Percentiles rank a stretch among this genome's conserved stretches.
Evolutionary conservation across 2,113 vertebrate genomes (phyloP).

Genomic region (Nesogale talazaci): DNA sequence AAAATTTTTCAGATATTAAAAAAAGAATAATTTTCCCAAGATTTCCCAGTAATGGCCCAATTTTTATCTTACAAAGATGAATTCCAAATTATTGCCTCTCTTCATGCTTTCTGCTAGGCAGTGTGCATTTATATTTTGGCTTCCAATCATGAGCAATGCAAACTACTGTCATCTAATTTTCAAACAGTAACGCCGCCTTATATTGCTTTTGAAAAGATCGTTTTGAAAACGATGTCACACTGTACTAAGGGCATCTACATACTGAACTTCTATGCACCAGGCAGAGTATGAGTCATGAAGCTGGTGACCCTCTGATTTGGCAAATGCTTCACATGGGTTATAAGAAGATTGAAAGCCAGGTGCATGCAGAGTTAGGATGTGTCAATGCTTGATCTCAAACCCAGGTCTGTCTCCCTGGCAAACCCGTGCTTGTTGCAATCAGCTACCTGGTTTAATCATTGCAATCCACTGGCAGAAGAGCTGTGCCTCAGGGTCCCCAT

Average conservation of each 20-base stretch:
- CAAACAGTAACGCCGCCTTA: slow-evolving; percentile 20
- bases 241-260: not conserved
- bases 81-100: slow-evolving; percentile 60
- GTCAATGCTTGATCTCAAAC: not conserved
- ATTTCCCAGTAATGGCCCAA: slow-evolving; percentile 57
- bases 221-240: slow-evolving; percentile 39
- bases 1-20: slow-evolving; percentile 52
- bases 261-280: not conserved
- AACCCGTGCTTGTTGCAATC: not conserved
- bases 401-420: not conserved
- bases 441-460: not conserved
- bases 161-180: slow-evolving; percentile 59
- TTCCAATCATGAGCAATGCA: slow-evolving; percentile 28
- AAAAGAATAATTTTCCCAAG: slow-evolving; percentile 44
- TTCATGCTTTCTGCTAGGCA: slow-evolving; percentile 36
- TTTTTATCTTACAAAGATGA: slow-evolving; percentile 68
- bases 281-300: not conserved
- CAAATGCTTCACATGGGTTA: not conserved
- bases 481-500: not conserved
- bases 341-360: slow-evolving; percentile 8
- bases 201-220: slow-evolving; percentile 11
- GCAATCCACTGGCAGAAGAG: not conserved
- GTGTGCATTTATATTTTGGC: slow-evolving; percentile 36
- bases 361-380: not conserved
- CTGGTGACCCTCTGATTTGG: not conserved